Evolutionary conservation across 1,140 invertebrate species (phyloP).

Genomic region (Drosophila tani): DNA sequence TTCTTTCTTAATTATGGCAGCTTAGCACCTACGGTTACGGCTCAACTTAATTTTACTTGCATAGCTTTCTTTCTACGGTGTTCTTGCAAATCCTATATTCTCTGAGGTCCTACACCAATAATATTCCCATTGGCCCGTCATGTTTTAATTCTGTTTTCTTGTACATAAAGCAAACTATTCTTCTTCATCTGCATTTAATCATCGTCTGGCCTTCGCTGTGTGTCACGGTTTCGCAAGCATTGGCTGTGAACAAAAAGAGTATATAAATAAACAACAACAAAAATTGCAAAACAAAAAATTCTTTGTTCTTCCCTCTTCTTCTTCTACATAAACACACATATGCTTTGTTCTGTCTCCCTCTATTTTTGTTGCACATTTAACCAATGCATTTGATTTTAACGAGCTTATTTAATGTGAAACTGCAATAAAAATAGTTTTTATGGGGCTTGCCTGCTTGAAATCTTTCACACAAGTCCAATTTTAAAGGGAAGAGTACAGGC

Average conservation of each 20-base stretch:
- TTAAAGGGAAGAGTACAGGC: neutral
- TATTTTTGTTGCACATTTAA: conserved; percentile 39
- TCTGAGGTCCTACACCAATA: neutral
- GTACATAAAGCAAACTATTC: conserved; percentile 6
- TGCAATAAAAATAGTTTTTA: conserved; percentile 44
- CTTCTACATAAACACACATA: neutral
- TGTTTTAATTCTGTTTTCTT: conserved; percentile 31
- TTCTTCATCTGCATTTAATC: conserved; percentile 20
- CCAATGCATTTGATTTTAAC: conserved; percentile 57
- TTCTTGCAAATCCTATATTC: neutral
- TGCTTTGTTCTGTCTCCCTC: conserved; percentile 1
- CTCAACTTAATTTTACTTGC: neutral
- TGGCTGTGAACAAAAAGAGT: conserved; percentile 58
- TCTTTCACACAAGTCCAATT: conserved; percentile 2
- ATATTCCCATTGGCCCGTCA: conserved; percentile 10
- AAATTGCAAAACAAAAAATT: conserved; percentile 3
- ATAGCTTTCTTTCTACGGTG: neutral
- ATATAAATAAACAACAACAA: conserved; percentile 9
- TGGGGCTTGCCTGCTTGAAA: conserved; percentile 9
- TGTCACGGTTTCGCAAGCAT: conserved; percentile 76
- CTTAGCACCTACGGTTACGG: conserved; percentile 2
- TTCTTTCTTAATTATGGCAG: neutral
- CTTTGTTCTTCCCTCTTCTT: neutral
- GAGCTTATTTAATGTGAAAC: conserved; percentile 47
- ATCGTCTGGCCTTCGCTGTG: conserved; percentile 60